These are phyloP conservation scores for Heliopora coerulea DNA, from an alignment of 92 coral and sea anemone genomes.

Conservation along the genomic window DNA sequence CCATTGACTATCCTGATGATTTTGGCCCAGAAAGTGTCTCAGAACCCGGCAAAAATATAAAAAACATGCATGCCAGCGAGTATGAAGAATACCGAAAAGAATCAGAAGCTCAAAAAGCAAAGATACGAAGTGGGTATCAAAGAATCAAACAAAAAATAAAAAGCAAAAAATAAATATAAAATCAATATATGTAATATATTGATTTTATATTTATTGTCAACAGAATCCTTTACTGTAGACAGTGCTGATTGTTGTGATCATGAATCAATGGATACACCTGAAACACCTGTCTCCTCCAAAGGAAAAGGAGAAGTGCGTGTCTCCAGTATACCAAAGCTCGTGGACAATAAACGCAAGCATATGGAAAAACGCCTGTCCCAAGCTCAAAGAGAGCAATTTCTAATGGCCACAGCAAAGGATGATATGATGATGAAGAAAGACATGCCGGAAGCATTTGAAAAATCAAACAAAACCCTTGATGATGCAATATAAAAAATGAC, in stretches of 20 bases:
- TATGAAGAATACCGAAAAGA: too few relatives aligned
- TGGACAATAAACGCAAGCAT: slow-evolving; percentile 55
- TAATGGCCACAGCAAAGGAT: slow-evolving; percentile 53
- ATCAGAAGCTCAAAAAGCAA: too few relatives aligned
- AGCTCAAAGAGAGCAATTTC: slow-evolving; percentile 54
- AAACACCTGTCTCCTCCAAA: slow-evolving; percentile 6
- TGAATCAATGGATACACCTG: not conserved
- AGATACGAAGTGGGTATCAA: too few relatives aligned
- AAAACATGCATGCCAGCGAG: too few relatives aligned
- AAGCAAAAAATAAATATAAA: slow-evolving; percentile 39
- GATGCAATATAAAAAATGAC: slow-evolving; percentile 50
- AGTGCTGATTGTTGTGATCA: slow-evolving; percentile 7
- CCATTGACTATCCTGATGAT: not conserved
- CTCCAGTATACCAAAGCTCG: slow-evolving; percentile 52
- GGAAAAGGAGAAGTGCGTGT: slow-evolving; percentile 18
- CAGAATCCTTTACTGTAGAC: slow-evolving; percentile 7
- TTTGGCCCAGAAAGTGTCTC: not conserved
- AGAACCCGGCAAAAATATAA: not conserved
- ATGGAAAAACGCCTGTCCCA: slow-evolving; percentile 58
- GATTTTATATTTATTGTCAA: not conserved
- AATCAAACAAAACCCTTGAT: slow-evolving; percentile 47
- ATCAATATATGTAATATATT: too few relatives aligned
- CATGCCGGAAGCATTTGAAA: slow-evolving; percentile 46
- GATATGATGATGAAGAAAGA: slow-evolving; percentile 49
- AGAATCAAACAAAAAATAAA: too few relatives aligned